Conservation (phyloP, 2,888 invertebrate species). For the Lasius fuliginosus region DNA sequence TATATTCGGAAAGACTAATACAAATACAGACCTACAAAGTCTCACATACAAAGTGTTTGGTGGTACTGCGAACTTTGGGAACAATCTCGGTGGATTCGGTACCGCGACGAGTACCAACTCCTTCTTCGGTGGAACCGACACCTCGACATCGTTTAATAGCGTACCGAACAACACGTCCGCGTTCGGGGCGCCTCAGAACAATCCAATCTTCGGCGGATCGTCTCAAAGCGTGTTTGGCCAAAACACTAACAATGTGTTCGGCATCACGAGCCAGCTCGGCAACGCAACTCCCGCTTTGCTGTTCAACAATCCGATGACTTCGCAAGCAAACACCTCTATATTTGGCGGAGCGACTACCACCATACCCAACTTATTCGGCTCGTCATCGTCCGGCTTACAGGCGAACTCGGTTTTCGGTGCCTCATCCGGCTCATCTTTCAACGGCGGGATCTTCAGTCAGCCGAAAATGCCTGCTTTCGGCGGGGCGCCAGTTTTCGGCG, state of each 20-base stretch:
- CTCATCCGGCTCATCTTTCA: constrained; percentile 59
- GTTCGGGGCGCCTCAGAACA: constrained; percentile 72
- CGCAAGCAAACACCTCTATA: constrained; percentile 72
- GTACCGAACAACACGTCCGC: constrained; percentile 69
- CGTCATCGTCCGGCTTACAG: constrained; percentile 56
- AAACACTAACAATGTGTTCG: constrained; percentile 70
- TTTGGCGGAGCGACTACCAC: constrained; percentile 76
- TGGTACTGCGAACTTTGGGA: constrained; percentile 73
- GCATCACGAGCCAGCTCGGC: constrained; percentile 64
- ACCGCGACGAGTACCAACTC: constrained; percentile 67
- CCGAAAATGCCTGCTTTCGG: constrained; percentile 78
- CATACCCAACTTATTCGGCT: constrained; percentile 70
- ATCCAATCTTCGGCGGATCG: constrained; percentile 76
- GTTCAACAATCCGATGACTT: constrained; percentile 74
- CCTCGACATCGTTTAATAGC: constrained; percentile 72
- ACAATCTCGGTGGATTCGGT: constrained; percentile 73
- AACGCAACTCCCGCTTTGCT: constrained; percentile 70
- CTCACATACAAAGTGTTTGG: constrained; percentile 80
- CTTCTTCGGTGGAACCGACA: constrained; percentile 77
- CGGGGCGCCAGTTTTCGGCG: constrained; percentile 80
- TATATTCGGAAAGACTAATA: constrained; percentile 74
- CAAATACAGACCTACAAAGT: too few relatives aligned
- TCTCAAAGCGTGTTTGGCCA: constrained; percentile 78
- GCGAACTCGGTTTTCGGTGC: constrained; percentile 68
- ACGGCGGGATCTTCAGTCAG: constrained; percentile 76